Conservation (phyloP, 2,888 invertebrate species). For the Lochmaea capreae region DNA sequence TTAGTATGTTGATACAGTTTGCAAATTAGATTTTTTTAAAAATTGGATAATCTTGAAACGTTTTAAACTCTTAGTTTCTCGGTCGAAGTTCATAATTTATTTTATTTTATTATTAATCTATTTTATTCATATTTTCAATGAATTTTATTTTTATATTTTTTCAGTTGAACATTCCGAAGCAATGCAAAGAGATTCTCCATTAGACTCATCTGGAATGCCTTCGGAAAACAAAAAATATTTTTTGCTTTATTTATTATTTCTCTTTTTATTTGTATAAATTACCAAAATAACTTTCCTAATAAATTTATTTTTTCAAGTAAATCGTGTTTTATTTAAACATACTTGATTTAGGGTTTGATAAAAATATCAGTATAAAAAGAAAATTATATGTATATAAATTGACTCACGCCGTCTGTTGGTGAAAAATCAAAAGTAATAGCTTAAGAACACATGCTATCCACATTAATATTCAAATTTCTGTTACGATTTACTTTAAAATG, state of each 20-base stretch:
- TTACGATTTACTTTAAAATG: no score
- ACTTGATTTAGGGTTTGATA: no score
- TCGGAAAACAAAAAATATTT: background rate
- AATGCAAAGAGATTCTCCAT: constrained; percentile 73
- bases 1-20: background rate
- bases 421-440: no score
- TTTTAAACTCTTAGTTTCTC: background rate
- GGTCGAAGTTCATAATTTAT: background rate
- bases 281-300: constrained; percentile 9
- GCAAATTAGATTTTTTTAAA: background rate
- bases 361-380: no score
- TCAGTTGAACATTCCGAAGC: constrained; percentile 71
- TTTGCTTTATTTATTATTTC: constrained; percentile 9
- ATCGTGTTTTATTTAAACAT: background rate
- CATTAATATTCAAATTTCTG: no score
- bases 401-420: no score
- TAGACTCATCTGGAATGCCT: constrained; percentile 52
- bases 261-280: constrained; percentile 29
- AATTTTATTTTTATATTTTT: constrained; percentile 47
- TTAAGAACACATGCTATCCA: no score
- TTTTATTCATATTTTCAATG: no score
- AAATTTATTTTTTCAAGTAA: background rate
- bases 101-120: background rate
- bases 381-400: no score
- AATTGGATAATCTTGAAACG: background rate